phyloP scores from a whole-genome alignment of 2,113 vertebrate genomes.

The Sylvilagus bachmani region DNA sequence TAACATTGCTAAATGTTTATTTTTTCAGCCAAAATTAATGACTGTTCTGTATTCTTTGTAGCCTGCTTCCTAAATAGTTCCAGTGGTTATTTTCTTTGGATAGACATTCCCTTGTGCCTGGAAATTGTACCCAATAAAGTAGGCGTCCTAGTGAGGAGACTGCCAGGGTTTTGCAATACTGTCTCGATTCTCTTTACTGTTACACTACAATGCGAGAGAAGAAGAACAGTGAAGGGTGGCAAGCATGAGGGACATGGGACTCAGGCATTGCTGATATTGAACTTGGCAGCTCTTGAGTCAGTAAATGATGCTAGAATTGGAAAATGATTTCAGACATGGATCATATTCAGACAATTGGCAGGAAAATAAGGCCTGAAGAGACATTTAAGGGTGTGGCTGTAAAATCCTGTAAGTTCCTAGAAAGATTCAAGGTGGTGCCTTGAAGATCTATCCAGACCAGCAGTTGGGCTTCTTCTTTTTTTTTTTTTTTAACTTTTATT shows the following conservation, averaged over 20 bases:
- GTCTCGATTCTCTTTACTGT: neutral
- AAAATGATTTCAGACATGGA: constrained; percentile 49
- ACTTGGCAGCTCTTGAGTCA: constrained; percentile 36
- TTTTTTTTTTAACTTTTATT: too few species aligned
- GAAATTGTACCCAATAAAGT: neutral
- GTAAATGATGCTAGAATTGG: constrained; percentile 19
- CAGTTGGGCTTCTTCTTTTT: neutral
- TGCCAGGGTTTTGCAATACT: neutral
- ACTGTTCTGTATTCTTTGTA: neutral
- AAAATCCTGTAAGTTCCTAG: constrained; percentile 49
- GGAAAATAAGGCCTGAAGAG: constrained; percentile 41
- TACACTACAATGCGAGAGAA: neutral
- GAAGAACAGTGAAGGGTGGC: neutral
- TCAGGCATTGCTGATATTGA: neutral
- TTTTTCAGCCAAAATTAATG: constrained; percentile 21
- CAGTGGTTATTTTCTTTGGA: neutral
- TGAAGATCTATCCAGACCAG: neutral
- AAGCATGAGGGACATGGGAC: neutral
- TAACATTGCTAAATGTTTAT: neutral
- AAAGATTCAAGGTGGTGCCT: constrained; percentile 5
- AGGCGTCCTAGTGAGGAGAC: neutral
- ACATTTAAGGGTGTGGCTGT: constrained; percentile 1
- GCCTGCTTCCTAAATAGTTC: neutral
- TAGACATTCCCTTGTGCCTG: neutral
- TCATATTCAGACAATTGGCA: neutral